phyloP scores from a whole-genome alignment of 2,113 vertebrate genomes.

The Nycticryphes semicollaris region DNA sequence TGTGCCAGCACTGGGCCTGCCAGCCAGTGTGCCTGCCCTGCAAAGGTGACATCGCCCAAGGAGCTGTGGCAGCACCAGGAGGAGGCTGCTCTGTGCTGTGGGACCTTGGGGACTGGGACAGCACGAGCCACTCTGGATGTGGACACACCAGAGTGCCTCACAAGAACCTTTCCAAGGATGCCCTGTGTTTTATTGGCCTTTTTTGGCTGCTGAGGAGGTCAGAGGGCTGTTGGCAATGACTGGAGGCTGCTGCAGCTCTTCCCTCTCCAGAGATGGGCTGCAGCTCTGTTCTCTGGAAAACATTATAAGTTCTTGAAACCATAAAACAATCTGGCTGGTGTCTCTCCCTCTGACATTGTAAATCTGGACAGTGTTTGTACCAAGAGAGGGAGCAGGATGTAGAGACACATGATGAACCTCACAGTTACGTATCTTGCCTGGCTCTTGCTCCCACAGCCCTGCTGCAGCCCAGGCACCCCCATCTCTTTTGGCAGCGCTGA shows the following conservation, averaged over 20 bases:
- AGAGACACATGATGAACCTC: background rate
- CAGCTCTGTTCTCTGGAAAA: constrained; percentile 40
- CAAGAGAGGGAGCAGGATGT: constrained; percentile 37
- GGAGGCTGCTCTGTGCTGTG: background rate
- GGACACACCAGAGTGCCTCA: accelerated
- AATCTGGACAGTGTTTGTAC: constrained; percentile 61
- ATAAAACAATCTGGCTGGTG: constrained; percentile 48
- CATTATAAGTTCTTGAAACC: constrained; percentile 43
- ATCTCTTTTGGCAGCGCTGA: background rate
- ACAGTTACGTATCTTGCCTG: background rate
- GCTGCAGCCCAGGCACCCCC: background rate
- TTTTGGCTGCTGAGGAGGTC: background rate
- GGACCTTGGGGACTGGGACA: accelerated
- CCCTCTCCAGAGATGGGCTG: background rate
- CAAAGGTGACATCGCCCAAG: accelerated
- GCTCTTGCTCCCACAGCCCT: background rate
- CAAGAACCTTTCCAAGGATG: background rate
- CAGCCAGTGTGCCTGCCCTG: accelerated
- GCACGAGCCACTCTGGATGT: background rate
- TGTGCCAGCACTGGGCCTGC: accelerated
- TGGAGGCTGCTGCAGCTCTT: background rate
- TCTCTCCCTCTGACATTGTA: constrained; percentile 27
- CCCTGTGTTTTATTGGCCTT: background rate
- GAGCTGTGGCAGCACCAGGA: background rate
- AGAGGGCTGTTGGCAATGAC: background rate